Percentiles rank a stretch among this genome's conserved stretches.
phyloP scores from a whole-genome alignment of 1,140 invertebrate genomes.

The Nephotettix cincticeps region DNA sequence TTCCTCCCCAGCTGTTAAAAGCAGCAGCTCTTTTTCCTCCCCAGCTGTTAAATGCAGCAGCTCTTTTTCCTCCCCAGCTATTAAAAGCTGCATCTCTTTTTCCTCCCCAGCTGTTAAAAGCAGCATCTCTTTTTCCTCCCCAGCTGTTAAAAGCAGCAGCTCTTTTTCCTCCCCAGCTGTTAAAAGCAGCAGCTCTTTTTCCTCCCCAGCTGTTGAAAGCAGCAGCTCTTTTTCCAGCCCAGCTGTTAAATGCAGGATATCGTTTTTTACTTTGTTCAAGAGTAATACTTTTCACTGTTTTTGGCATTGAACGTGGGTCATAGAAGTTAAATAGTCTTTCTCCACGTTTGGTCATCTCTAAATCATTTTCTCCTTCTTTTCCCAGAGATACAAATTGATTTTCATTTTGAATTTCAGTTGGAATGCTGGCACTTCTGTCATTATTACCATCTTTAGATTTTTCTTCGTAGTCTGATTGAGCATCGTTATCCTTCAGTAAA shows the following conservation, averaged over 20 bases:
- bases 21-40: constrained; percentile 34
- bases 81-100: constrained; percentile 16
- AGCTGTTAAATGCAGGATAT: neutral
- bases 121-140: constrained; percentile 41
- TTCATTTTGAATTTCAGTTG: too few species aligned
- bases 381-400: too few species aligned
- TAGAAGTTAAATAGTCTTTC: too few species aligned
- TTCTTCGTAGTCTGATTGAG: too few species aligned
- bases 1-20: constrained; percentile 35
- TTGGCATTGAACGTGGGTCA: too few species aligned
- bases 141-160: constrained; percentile 40
- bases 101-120: constrained; percentile 29
- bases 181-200: constrained; percentile 37
- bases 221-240: constrained; percentile 32
- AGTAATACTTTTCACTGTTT: too few species aligned
- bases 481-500: too few species aligned
- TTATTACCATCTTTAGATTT: too few species aligned
- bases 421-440: too few species aligned
- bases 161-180: constrained; percentile 38
- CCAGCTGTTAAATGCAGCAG: constrained; percentile 31
- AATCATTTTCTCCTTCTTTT: too few species aligned
- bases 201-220: constrained; percentile 42
- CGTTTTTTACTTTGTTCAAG: too few species aligned
- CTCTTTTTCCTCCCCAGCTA: constrained; percentile 23
- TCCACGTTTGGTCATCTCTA: too few species aligned